A percentile compares a stretch with the other conserved stretches of the same genome.
These are phyloP conservation scores for Anastrepha obliqua DNA, from an alignment of 1,140 invertebrate genomes.

Conservation along the genomic window DNA sequence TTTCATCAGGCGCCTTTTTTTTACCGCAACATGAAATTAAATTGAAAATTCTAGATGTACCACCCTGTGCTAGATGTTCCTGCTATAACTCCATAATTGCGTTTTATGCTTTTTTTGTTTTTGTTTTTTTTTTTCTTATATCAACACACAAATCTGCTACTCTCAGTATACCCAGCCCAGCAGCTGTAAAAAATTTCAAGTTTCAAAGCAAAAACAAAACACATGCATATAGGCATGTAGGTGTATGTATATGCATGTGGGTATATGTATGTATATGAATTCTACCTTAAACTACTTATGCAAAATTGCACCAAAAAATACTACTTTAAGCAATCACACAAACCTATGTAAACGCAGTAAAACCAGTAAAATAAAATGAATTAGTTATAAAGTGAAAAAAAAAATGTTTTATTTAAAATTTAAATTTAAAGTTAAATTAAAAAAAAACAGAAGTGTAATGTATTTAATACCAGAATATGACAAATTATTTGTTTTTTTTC, in stretches of 20 bases:
- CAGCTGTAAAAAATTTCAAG: neutral
- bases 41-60: too few relatives aligned
- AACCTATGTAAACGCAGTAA: constrained; percentile 39
- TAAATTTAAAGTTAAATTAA: neutral
- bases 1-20: too few relatives aligned
- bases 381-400: constrained; percentile 12
- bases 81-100: too few relatives aligned
- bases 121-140: too few relatives aligned
- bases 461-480: constrained; percentile 37
- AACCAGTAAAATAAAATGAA: constrained; percentile 50
- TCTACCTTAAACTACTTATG: neutral
- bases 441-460: constrained; percentile 18
- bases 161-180: too few relatives aligned
- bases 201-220: constrained; percentile 5
- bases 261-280: neutral
- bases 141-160: too few relatives aligned
- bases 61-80: too few relatives aligned
- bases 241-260: neutral
- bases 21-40: too few relatives aligned
- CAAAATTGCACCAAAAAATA: neutral
- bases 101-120: too few relatives aligned
- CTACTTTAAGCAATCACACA: neutral
- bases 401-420: constrained; percentile 17
- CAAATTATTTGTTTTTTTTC: constrained; percentile 32
- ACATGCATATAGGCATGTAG: neutral